Evolutionary conservation across 2,888 invertebrate species (phyloP).

Genomic region (Xylota segnis): DNA sequence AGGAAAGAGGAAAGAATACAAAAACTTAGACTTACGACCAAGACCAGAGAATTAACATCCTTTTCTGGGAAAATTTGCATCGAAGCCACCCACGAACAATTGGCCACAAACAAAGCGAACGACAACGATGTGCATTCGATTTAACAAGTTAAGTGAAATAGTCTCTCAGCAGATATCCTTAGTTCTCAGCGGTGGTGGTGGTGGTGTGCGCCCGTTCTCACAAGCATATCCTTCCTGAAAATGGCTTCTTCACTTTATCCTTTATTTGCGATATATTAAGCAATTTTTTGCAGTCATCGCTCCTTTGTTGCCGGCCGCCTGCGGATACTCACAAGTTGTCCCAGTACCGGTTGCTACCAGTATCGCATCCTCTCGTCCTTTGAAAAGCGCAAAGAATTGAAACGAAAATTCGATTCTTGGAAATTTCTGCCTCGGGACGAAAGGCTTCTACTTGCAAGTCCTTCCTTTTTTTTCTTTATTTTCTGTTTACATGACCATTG

Average conservation of each 20-base stretch:
- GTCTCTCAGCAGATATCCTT: constrained; percentile 59
- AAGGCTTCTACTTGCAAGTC: constrained; percentile 24
- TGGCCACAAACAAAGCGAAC: constrained; percentile 34
- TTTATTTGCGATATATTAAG: constrained; percentile 62
- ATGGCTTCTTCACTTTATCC: constrained; percentile 38
- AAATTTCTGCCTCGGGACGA: constrained; percentile 35
- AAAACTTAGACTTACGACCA: neutral
- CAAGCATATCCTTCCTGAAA: constrained; percentile 67
- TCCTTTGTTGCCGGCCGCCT: constrained; percentile 35
- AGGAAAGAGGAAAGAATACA: neutral
- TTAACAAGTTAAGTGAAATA: constrained; percentile 67
- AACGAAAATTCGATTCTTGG: constrained; percentile 58
- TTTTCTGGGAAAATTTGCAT: constrained; percentile 17
- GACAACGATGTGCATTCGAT: constrained; percentile 53
- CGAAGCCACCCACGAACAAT: constrained; percentile 26
- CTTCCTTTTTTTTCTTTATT: constrained; percentile 32
- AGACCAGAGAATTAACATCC: neutral
- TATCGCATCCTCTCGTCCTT: constrained; percentile 29
- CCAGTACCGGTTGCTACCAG: constrained; percentile 28
- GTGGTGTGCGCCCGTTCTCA: constrained; percentile 16
- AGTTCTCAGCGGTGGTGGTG: constrained; percentile 22
- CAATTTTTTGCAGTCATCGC: constrained; percentile 47
- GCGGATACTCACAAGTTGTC: constrained; percentile 52
- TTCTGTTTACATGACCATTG: constrained; percentile 52
- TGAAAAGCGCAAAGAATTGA: neutral